Evolutionary conservation across 2,113 vertebrate genomes (phyloP), one percentile per base, ranked within the genome.

Genomic region (Pachycephala philippinensis): DNA sequence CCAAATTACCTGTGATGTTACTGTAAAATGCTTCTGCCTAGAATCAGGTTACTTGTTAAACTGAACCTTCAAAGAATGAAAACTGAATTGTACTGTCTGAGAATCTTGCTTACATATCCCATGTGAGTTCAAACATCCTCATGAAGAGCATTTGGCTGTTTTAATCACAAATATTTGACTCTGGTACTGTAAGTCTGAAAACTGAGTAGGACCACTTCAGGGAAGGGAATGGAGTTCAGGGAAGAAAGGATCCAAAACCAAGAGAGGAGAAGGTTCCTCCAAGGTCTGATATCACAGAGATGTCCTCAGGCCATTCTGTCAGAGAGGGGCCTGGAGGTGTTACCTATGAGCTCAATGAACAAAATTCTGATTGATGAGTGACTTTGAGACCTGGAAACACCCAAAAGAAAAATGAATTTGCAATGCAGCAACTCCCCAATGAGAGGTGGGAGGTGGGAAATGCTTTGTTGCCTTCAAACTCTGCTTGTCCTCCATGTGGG

Each of bases 271-370:
- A 0, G n/a, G 14, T 2, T 93, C 20, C 33, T 82, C 18, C 40
- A 40, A 78, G 22, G 9, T 52, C 6, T 65, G 35, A 18, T 13
- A 35, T 22, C 14, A 45, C 7, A 5, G 15, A 13, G 23, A 65
- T 16, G 4, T 53, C 11, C 15, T 13, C 17, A n/a, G 18, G 30
- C 5, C 21, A 7, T 28, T 52, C n/a, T 68, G 7, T 15, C 35
- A 76, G 31, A 75, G 7, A 2, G 3, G 11, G 37, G 14, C 13
- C 8, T 56, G 37, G 59, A 40, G 23, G 5, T 9, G 8, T 27
- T 50, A 9, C 21, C 1, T 15, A 3, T 23, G 21, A 8, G 5
- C 9, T 68, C 27, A 50, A 0, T 26, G 17, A 31, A 19, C 11
- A 60, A 56, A 27, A 47, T 37, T 69, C 57, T 19, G 24, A 35